phyloP scores from a whole-genome alignment of 2,797 vertebrate genomes.

The Diceros bicornis region DNA sequence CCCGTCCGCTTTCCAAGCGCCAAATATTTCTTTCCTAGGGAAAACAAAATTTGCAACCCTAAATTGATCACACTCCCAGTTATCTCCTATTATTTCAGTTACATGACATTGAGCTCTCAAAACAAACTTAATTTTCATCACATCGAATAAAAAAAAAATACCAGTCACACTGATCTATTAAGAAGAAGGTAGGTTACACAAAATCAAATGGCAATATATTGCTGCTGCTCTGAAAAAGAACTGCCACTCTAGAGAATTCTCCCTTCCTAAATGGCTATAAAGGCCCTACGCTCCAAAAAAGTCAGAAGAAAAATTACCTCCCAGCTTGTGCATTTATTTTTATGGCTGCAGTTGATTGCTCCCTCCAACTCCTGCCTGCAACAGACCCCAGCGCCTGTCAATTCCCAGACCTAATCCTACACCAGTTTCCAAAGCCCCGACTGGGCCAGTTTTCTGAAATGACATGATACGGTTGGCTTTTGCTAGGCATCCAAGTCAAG shows the following conservation, averaged over 20 bases:
- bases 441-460: constrained; percentile 72
- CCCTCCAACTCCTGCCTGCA: constrained; percentile 60
- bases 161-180: constrained; percentile 38
- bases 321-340: constrained; percentile 78
- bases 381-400: constrained; percentile 64
- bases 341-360: constrained; percentile 63
- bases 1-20: background rate
- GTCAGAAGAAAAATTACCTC: constrained; percentile 81
- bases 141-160: background rate
- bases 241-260: constrained; percentile 76
- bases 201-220: constrained; percentile 73
- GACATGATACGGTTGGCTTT: constrained; percentile 70
- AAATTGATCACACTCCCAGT: background rate
- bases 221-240: constrained; percentile 70
- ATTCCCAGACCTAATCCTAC: constrained; percentile 79
- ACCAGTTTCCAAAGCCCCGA: constrained; percentile 70
- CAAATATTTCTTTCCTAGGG: constrained; percentile 38
- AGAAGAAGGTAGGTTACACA: constrained; percentile 54
- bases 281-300: constrained; percentile 78
- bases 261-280: constrained; percentile 83
- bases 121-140: constrained; percentile 61
- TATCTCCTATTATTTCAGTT: background rate
- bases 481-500: constrained; percentile 80
- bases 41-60: constrained; percentile 23
- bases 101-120: background rate